Percentiles rank a stretch among this genome's conserved stretches.
These are phyloP conservation scores for Thymallus thymallus DNA, from an alignment of 2,113 vertebrate species.

Conservation along the genomic window DNA sequence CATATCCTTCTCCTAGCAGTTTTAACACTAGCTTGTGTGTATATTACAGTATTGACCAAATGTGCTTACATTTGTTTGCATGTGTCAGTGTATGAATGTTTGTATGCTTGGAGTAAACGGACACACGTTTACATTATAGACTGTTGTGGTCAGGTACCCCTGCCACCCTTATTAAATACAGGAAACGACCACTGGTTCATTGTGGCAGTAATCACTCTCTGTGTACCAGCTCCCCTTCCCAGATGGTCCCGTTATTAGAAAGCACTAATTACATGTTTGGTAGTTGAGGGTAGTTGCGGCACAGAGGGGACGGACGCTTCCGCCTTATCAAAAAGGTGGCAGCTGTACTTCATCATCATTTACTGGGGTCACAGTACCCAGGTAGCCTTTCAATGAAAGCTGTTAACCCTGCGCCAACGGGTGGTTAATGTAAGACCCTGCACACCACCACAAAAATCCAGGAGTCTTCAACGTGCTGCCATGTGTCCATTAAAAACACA, in stretches of 20 bases:
- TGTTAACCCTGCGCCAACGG: not conserved
- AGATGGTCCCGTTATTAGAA: too few species aligned
- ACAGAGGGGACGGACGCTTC: not conserved
- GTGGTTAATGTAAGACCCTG: too few species aligned
- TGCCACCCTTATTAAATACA: too few species aligned
- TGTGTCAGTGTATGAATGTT: not conserved
- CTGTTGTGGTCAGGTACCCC: too few species aligned
- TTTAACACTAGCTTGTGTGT: not conserved
- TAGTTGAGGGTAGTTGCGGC: not conserved
- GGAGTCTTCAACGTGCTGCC: not conserved
- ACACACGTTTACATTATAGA: too few species aligned
- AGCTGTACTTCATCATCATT: conserved; percentile 32
- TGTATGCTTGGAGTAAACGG: conserved; percentile 2
- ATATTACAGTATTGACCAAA: conserved; percentile 10
- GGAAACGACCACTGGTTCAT: not conserved
- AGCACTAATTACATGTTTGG: too few species aligned
- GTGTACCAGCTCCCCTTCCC: too few species aligned
- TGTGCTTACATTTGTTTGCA: conserved; percentile 5
- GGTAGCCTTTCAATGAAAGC: conserved; percentile 13
- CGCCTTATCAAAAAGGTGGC: conserved; percentile 14
- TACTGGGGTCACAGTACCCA: conserved; percentile 25
- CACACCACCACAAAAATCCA: not conserved
- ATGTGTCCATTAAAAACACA: not conserved
- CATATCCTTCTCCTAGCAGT: too few species aligned
- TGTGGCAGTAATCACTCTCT: not conserved